Evolutionary conservation across 2,797 vertebrate genomes (phyloP), one percentile per base, ranked within the genome.

Genomic region (Acanthopagrus latus): DNA sequence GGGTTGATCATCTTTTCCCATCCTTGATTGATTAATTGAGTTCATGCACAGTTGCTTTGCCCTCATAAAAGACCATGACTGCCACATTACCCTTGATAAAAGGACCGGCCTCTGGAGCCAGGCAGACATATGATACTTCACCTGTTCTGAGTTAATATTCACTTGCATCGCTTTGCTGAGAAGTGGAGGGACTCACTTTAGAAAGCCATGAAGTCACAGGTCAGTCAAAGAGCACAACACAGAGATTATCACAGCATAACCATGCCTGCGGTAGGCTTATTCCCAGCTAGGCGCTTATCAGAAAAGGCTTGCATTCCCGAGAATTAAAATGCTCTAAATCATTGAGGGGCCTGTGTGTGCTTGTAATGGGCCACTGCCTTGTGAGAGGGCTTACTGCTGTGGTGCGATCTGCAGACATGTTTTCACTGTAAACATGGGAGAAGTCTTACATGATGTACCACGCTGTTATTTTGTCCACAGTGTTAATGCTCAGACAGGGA

Each of bases 361-460:
- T 87, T 90, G 92, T 83, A 90, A 76, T 83, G 75, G 73, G 70
- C 82, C 23, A 71, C 69, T 58, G 82, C 85, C 88, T 88, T 88
- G 85, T 86, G 87, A 91, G 80, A 86, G 13, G 73, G 74, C 82
- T 89, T 85, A 83, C 80, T 33, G 51, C 81, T 74, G 65, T 12
- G 76, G 74, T 79, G 84, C 43, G 83, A 84, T 83, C 82, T 78
- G 86, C 86, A 78, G 86, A 73, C 82, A 9, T 92, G 91, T 91
- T 93, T 93, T 89, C 73, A 91, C 81, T 88, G 82, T 92, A 88
- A 93, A 90, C 88, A 90, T 0, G 13, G 74, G 69, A 79, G 78
- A 86, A 79, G 67, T 76, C 75, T 80, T 73, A 88, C 83, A 67
- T 50, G 79, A 86, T 76, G 83, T 81, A 27, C 86, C 73, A 16